Evolutionary conservation across 1,140 invertebrate species (phyloP).

Genomic region (Telenomus remus): DNA sequence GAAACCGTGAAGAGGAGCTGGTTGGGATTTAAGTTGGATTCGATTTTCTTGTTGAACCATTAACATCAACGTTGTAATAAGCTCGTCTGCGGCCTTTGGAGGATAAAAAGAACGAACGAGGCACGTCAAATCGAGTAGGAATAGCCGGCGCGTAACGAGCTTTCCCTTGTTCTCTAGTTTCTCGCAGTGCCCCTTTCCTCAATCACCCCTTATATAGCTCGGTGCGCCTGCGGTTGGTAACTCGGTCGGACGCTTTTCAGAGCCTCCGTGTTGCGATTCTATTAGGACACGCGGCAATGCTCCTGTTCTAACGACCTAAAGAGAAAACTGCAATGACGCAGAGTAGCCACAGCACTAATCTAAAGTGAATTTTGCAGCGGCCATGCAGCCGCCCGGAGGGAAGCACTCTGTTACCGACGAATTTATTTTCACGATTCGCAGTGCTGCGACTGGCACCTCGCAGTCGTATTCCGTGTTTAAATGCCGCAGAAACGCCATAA

Average conservation of each 20-base stretch:
- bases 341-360: slow-evolving; percentile 55
- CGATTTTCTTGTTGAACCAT: slow-evolving; percentile 28
- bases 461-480: slow-evolving; percentile 51
- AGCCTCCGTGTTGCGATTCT: slow-evolving; percentile 56
- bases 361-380: slow-evolving; percentile 58
- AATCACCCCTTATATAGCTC: slow-evolving; percentile 44
- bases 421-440: slow-evolving; percentile 58
- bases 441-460: slow-evolving; percentile 28
- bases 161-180: slow-evolving; percentile 56
- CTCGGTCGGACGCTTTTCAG: slow-evolving; percentile 57
- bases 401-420: slow-evolving; percentile 42
- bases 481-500: slow-evolving; percentile 46
- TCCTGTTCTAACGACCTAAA: slow-evolving; percentile 57
- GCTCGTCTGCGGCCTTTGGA: slow-evolving; percentile 11
- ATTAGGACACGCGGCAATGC: slow-evolving; percentile 56
- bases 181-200: slow-evolving; percentile 44
- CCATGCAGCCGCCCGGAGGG: slow-evolving; percentile 21
- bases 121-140: slow-evolving; percentile 40
- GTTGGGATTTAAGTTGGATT: slow-evolving; percentile 22
- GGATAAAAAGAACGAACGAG: slow-evolving; percentile 27
- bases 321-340: slow-evolving; percentile 58
- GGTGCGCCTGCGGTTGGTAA: slow-evolving; percentile 48
- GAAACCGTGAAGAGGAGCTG: too few relatives aligned
- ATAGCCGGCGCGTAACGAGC: slow-evolving; percentile 47
- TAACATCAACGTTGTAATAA: slow-evolving; percentile 35